Conservation (phyloP, 2,888 invertebrate genomes). For the Plusia festucae region DNA sequence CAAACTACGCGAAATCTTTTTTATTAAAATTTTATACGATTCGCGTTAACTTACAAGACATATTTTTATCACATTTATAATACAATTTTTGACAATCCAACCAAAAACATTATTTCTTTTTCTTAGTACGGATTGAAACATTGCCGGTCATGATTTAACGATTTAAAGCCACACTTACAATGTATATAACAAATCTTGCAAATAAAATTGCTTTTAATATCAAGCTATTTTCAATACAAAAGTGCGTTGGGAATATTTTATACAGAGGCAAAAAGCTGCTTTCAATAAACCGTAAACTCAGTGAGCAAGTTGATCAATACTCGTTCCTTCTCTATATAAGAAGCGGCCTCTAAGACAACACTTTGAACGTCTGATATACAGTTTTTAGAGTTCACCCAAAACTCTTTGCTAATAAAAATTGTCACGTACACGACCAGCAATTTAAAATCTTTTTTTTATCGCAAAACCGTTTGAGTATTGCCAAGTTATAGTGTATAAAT, state of each 20-base stretch:
- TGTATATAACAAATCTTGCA: too few relatives aligned
- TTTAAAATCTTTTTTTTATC: conserved; percentile 19
- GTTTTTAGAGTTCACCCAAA: conserved; percentile 55
- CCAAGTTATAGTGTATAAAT: conserved; percentile 48
- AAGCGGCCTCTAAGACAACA: background rate
- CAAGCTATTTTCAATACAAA: conserved; percentile 1
- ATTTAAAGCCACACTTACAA: too few relatives aligned
- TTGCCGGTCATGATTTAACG: background rate
- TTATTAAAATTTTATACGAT: conserved; percentile 37
- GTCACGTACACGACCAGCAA: conserved; percentile 54
- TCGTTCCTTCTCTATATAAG: too few relatives aligned
- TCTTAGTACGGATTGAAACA: too few relatives aligned
- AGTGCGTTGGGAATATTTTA: conserved; percentile 6
- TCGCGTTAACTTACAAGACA: conserved; percentile 46
- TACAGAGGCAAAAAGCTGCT: background rate
- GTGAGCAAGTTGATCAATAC: too few relatives aligned
- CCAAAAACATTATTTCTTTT: background rate
- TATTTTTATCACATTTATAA: conserved; percentile 52
- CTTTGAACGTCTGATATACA: background rate
- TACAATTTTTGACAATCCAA: conserved; percentile 28
- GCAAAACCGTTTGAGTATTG: conserved; percentile 39
- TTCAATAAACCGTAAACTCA: background rate
- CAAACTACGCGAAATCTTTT: conserved; percentile 52
- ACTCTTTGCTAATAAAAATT: conserved; percentile 41
- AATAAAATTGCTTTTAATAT: too few relatives aligned